Evolutionary conservation across 2,888 invertebrate species (phyloP), one percentile per base, ranked within the genome.

Genomic region (Eupithecia exiguata): DNA sequence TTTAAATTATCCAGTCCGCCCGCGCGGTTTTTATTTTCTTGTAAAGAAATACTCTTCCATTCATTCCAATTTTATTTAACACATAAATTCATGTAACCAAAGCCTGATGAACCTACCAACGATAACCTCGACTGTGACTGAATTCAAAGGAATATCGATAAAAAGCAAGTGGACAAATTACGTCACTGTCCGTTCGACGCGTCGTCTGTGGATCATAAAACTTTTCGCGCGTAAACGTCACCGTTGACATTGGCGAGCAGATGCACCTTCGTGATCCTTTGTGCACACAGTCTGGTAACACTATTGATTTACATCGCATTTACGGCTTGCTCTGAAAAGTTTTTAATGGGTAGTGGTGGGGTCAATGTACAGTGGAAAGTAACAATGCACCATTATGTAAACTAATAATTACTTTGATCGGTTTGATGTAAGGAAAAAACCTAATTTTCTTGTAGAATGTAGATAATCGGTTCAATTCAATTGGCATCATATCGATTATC

Each of bases 181-280:
- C 92, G 84, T 84, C 92, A 89, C 92, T 92, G 83, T 83, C 83
- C 79, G 84, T 89, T 88, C 88, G 89, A 88, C 89, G 88, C 89
- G 84, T 85, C 91, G 93, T 92, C 94, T 93, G 91, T 86, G 82
- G 87, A 85, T 92, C 93, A 89, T 94, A 94, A 93, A 94, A 92
- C 93, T 94, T 92, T 93, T 92, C 90, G 93, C 92, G 92, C 93
- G 93, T 94, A 93, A 94, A 94, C 90, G 93, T 94, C 94, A 91
- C 88, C 84, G 87, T 88, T 91, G 93, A 91, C 91, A 89, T 88
- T 87, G 88, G 86, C 83, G 85, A 92, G 92, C 93, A 92, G 92
- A 92, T 93, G 93, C 87, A 91, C 86, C 87, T 58, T 58, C 58
- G 88, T 86, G 83, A 83, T 86, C 87, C 88, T 89, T 90, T 90